These are phyloP conservation scores for Lordiphosa andalusiaca DNA, from an alignment of 2,888 invertebrate species.

Conservation along the genomic window DNA sequence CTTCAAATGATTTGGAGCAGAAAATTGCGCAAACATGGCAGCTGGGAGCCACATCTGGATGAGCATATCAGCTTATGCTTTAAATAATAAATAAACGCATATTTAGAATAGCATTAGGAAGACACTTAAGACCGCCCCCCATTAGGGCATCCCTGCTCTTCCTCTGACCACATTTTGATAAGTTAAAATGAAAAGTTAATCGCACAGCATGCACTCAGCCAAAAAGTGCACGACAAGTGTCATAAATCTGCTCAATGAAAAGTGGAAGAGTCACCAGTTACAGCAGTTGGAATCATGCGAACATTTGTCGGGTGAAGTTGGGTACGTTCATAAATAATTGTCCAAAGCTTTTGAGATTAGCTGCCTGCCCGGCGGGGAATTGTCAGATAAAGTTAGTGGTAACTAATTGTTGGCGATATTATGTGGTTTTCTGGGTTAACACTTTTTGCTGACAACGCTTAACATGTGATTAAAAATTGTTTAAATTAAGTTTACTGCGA, in stretches of 20 bases:
- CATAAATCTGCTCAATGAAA: constrained; percentile 56
- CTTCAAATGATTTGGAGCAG: constrained; percentile 48
- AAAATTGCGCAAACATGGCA: constrained; percentile 61
- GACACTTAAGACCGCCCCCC: constrained; percentile 10
- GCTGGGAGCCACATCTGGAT: constrained; percentile 20
- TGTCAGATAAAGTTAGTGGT: too few relatives aligned
- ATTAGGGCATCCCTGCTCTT: constrained; percentile 12
- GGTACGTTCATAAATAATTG: constrained; percentile 56
- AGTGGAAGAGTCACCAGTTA: constrained; percentile 13
- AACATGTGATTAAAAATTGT: too few relatives aligned
- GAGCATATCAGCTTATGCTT: constrained; percentile 26
- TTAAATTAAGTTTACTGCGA: too few relatives aligned
- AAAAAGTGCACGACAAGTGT: constrained; percentile 34
- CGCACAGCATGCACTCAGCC: constrained; percentile 41
- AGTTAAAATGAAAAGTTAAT: constrained; percentile 31
- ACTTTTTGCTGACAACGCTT: too few relatives aligned
- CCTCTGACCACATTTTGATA: constrained; percentile 35
- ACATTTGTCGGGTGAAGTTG: constrained; percentile 2
- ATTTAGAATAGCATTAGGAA: constrained; percentile 59
- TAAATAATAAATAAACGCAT: constrained; percentile 64
- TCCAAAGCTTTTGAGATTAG: constrained; percentile 55
- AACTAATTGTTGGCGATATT: too few relatives aligned
- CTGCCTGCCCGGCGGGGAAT: constrained; percentile 23
- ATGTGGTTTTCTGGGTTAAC: too few relatives aligned
- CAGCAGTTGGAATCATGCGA: constrained; percentile 1